These are phyloP conservation scores for Lepeophtheirus salmonis DNA, from an alignment of 1,140 invertebrate species.

Conservation along the genomic window DNA sequence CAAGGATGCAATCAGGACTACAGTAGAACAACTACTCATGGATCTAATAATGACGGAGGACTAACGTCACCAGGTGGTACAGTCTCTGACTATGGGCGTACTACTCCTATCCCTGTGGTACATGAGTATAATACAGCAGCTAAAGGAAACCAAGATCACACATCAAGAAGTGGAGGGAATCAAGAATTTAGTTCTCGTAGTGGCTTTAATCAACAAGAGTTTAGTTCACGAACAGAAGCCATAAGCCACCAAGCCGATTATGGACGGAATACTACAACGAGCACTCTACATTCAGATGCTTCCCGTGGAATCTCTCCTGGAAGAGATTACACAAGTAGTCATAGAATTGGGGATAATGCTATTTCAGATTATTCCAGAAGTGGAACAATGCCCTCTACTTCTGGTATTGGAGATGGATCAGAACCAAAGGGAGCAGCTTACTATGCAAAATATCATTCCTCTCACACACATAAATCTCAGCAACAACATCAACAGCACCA, in stretches of 20 bases:
- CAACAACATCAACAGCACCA: not conserved
- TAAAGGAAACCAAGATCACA: too few species aligned
- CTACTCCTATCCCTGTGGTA: not conserved
- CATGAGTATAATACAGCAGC: not conserved
- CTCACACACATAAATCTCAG: not conserved
- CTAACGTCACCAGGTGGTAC: too few species aligned
- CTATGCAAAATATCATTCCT: constrained; percentile 12
- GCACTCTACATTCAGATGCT: not conserved
- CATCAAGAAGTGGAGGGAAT: too few species aligned
- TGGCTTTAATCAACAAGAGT: too few species aligned
- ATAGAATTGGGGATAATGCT: too few species aligned
- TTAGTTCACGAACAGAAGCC: too few species aligned
- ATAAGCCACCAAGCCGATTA: too few species aligned
- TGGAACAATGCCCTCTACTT: too few species aligned
- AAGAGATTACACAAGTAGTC: too few species aligned
- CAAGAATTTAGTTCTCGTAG: not conserved
- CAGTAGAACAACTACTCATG: not conserved
- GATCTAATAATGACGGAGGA: not conserved
- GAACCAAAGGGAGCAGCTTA: constrained; percentile 2
- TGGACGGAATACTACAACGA: not conserved
- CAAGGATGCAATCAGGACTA: not conserved
- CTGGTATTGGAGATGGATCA: too few species aligned
- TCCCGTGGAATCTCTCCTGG: too few species aligned
- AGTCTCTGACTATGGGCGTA: not conserved
- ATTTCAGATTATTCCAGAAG: not conserved